Percentiles rank a stretch among this genome's conserved stretches.
These are phyloP conservation scores for Neoascia interrupta DNA, from an alignment of 2,888 invertebrate genomes.

Conservation along the genomic window DNA sequence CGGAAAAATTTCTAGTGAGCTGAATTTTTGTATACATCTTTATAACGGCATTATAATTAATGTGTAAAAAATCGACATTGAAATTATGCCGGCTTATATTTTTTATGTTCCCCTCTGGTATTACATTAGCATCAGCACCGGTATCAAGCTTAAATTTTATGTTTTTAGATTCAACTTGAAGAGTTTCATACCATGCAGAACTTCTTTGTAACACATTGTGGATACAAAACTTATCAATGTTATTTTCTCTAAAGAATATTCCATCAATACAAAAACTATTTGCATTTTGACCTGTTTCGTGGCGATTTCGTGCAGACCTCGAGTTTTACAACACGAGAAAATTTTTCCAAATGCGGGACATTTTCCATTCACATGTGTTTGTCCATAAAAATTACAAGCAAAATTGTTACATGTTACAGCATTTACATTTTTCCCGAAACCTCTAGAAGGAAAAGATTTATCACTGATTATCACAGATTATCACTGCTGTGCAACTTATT, in stretches of 20 bases:
- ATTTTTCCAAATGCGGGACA: no score
- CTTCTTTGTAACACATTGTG: background rate
- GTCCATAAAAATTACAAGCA: background rate
- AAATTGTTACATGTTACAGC: no score
- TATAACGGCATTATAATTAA: no score
- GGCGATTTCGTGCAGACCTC: background rate
- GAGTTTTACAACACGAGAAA: no score
- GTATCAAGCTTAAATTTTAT: background rate
- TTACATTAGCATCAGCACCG: constrained; percentile 5
- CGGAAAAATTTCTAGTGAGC: background rate
- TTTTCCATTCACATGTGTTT: background rate
- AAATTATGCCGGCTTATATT: no score
- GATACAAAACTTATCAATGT: background rate
- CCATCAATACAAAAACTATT: background rate
- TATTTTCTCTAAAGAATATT: background rate
- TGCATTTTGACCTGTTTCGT: background rate
- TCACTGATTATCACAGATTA: background rate
- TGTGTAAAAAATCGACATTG: no score
- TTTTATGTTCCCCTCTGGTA: background rate
- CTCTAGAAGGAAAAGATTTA: background rate
- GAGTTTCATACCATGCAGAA: constrained; percentile 11
- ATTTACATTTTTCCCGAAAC: background rate
- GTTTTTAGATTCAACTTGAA: constrained; percentile 20
- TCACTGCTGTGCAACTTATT: background rate
- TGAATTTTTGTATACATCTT: background rate